Percentiles rank a stretch among this genome's conserved stretches.
phyloP scores from a whole-genome alignment of 2,113 vertebrate genomes.

The Crotophaga sulcirostris region DNA sequence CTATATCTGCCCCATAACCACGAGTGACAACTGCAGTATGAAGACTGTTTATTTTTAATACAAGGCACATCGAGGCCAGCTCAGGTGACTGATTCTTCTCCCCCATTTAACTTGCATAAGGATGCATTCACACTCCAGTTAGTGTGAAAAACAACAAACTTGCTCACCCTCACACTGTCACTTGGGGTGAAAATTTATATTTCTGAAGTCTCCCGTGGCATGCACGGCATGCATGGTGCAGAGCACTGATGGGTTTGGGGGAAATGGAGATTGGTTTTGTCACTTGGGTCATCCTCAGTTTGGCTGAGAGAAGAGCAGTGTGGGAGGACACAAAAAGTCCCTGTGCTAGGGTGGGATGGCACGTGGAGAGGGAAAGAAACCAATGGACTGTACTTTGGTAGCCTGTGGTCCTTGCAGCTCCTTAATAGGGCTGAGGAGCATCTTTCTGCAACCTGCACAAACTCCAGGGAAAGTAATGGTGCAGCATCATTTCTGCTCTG shows the following conservation, averaged over 20 bases:
- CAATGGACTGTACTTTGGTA: not conserved
- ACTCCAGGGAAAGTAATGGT: not conserved
- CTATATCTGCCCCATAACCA: not conserved
- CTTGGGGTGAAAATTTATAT: not conserved
- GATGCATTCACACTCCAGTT: not conserved
- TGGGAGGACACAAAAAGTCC: not conserved
- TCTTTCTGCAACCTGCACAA: not conserved
- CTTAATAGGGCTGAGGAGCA: not conserved
- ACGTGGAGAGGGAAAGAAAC: not conserved
- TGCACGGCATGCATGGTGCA: not conserved
- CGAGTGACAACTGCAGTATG: rapidly evolving
- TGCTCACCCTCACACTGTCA: not conserved
- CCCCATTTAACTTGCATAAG: too few relatives aligned
- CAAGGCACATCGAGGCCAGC: not conserved
- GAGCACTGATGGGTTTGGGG: not conserved
- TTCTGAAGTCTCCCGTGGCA: not conserved
- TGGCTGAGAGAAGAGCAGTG: not conserved
- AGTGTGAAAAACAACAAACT: not conserved
- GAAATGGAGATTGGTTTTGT: too few relatives aligned
- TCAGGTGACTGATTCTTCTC: not conserved
- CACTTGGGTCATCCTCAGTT: not conserved
- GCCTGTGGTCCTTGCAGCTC: not conserved
- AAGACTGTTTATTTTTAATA: not conserved
- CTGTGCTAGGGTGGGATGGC: not conserved
- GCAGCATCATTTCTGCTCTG: not conserved